Base-by-base conservation (phyloP, 2,797 vertebrate genomes). In the Orestias chungarensis region DNA sequence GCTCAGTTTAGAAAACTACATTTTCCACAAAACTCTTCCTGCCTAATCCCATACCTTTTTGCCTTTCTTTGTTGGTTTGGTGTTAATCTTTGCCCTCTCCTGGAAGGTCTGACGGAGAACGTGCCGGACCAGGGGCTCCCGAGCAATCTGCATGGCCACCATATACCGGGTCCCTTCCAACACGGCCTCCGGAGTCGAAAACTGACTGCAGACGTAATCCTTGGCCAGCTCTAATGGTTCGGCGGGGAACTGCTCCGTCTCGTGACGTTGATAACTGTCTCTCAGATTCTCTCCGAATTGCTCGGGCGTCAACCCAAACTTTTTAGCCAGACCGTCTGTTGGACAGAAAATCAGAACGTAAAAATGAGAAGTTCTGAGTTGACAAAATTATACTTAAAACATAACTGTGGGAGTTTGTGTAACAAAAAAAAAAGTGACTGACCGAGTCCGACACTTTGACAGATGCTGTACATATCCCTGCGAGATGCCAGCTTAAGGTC, bases 401-500 rank as follows among this genome's bases (percentile, higher is more conserved):
- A 49, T 4, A 43, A 25, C 73, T 33, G 55, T 27, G 20, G 31
- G 33, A 15, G 8, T 46, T 7, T 23, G 4, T 3, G 25, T 20
- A 6, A 11, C 1, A 57, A 40, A 66, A 57, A 40, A 66, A 61
- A 64, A 31, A 1, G 33, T 38, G 5, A 91, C 93, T 92, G 85
- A 99, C 98, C 98, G 57, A 99, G 95, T 72, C 98, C 98, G 1
- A 97, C 95, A 1, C 94, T 95, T 78, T 99, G 98, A 82, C 98
- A 99, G 91, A 99, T 99, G 89, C 96, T 97, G 90, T 99, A 99
- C 97, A 99, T 99, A 86, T 99, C 98, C 89, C 97, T 93, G 31
- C 98, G 96, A 49, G 98, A 99, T 2, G 98, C 98, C 93, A 97
- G 95, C 92, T 99, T 99, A 66, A 99, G 95, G 86, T 99, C 98